phyloP scores from a whole-genome alignment of 2,888 invertebrate species.

The Eupithecia dodoneata region DNA sequence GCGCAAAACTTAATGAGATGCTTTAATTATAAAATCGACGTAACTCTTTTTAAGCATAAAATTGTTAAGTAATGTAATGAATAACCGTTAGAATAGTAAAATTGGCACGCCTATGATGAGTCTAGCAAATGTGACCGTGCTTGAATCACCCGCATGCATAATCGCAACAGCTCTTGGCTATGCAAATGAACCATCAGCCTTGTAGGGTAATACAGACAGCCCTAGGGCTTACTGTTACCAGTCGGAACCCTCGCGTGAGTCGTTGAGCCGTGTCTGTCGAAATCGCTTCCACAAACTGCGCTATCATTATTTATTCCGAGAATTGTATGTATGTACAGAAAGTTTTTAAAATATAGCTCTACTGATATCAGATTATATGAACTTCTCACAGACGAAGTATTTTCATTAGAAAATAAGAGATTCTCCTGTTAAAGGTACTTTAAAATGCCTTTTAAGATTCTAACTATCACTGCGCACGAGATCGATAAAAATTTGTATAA shows the following conservation, averaged over 20 bases:
- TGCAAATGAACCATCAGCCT: constrained; percentile 51
- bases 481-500: constrained; percentile 33
- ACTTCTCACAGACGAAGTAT: background rate
- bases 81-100: background rate
- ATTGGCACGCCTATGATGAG: constrained; percentile 6
- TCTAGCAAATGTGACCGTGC: constrained; percentile 24
- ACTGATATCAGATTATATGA: background rate
- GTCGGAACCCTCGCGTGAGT: constrained; percentile 49
- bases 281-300: constrained; percentile 59
- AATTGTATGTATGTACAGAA: constrained; percentile 47
- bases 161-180: constrained; percentile 48
- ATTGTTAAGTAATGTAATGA: background rate
- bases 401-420: background rate
- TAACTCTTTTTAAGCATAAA: background rate
- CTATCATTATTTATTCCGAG: constrained; percentile 47
- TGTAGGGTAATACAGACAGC: constrained; percentile 46
- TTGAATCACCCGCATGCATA: constrained; percentile 36
- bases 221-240: constrained; percentile 50
- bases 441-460: constrained; percentile 9
- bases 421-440: background rate
- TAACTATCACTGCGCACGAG: constrained; percentile 30
- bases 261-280: constrained; percentile 48
- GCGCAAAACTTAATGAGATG: constrained; percentile 30
- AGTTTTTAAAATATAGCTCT: constrained; percentile 50
- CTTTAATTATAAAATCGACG: constrained; percentile 8